Conservation (phyloP, 2,888 invertebrate genomes). For the Leptopterna dolabrata region DNA sequence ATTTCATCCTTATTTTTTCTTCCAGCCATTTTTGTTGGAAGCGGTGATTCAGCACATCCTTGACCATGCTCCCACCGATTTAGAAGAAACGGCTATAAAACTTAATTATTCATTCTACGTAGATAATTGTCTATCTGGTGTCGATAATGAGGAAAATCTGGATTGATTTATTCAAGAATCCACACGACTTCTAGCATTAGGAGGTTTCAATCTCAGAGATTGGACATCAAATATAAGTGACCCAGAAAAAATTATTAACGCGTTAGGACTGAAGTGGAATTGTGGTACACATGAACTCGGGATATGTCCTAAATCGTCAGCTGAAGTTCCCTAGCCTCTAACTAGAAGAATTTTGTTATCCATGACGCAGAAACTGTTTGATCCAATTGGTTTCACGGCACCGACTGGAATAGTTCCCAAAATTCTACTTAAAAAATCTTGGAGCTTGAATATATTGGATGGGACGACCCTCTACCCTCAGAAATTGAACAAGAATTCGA, state of each 20-base stretch:
- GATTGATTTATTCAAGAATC: slow-evolving; percentile 6
- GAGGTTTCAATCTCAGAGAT: slow-evolving; percentile 42
- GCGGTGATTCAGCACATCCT: not conserved
- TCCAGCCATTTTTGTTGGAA: too few relatives aligned
- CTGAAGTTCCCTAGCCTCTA: not conserved
- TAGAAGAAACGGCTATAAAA: not conserved
- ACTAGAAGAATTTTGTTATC: not conserved
- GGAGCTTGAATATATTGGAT: not conserved
- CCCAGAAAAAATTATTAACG: not conserved
- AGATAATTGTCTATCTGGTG: slow-evolving; percentile 44
- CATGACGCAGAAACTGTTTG: not conserved
- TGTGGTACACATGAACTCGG: not conserved
- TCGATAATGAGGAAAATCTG: not conserved
- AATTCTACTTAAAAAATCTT: not conserved
- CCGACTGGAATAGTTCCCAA: not conserved
- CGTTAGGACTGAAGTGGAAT: slow-evolving; percentile 39
- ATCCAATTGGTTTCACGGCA: not conserved
- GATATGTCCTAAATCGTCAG: not conserved
- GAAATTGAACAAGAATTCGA: not conserved
- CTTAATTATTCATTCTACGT: slow-evolving; percentile 29
- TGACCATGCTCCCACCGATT: not conserved
- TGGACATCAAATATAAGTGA: slow-evolving; percentile 4
- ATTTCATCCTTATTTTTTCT: too few relatives aligned
- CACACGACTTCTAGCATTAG: not conserved
- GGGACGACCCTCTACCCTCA: not conserved